A percentile compares a stretch with the other conserved stretches of the same genome.
phyloP scores from a whole-genome alignment of 2,888 invertebrate genomes.

The Epsilonema sp. region DNA sequence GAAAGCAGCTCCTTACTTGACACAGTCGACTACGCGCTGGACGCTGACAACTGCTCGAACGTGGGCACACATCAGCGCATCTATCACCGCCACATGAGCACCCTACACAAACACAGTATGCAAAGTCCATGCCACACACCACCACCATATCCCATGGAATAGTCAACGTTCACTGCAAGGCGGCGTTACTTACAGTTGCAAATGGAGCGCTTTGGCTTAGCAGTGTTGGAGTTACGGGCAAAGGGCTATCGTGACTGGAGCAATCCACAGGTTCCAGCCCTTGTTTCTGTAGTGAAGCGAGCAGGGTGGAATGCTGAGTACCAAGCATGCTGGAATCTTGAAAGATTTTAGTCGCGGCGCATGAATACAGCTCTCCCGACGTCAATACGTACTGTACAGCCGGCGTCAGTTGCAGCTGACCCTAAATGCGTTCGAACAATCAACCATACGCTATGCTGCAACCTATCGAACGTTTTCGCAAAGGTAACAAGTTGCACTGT shows the following conservation, averaged over 20 bases:
- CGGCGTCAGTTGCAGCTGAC: conserved; percentile 14
- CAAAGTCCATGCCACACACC: too few species aligned
- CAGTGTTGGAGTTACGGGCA: too few species aligned
- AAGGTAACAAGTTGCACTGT: neutral
- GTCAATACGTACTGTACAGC: conserved; percentile 17
- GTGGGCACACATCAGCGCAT: conserved; percentile 33
- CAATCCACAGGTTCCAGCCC: too few species aligned
- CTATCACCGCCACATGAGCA: conserved; percentile 34
- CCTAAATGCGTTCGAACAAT: conserved; percentile 1
- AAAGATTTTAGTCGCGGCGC: conserved; percentile 33
- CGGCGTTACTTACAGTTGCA: too few species aligned
- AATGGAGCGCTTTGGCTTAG: too few species aligned
- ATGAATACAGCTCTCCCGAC: conserved; percentile 32
- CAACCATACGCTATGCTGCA: neutral
- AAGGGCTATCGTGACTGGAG: too few species aligned
- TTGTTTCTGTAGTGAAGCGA: too few species aligned
- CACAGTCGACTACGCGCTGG: conserved; percentile 32
- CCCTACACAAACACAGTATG: conserved; percentile 19
- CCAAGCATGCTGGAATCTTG: conserved; percentile 7
- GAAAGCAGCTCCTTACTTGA: conserved; percentile 19
- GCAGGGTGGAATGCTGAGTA: conserved; percentile 13
- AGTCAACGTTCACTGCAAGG: too few species aligned
- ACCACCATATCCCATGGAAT: too few species aligned
- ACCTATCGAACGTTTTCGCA: neutral
- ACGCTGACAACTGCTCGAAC: conserved; percentile 28